phyloP scores from a whole-genome alignment of 2,113 vertebrate genomes.

The Anguilla japonica region DNA sequence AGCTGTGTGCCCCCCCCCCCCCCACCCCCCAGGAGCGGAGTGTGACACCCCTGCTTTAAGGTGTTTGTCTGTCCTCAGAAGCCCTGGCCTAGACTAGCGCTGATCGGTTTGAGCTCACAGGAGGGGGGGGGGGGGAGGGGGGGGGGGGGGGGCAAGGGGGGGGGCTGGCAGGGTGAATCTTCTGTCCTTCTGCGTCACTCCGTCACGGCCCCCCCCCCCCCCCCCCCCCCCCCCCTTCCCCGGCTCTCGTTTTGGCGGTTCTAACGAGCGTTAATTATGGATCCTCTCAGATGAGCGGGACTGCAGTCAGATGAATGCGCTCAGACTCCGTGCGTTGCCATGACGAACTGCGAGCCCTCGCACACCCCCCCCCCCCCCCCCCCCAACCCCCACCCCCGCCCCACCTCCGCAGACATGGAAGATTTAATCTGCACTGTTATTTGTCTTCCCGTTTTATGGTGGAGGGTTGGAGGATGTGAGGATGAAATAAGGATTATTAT shows the following conservation, averaged over 20 bases:
- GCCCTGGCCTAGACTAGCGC: too few relatives aligned
- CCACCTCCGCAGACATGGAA: background rate
- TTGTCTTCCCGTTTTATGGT: background rate
- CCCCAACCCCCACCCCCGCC: too few relatives aligned
- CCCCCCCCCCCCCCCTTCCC: background rate
- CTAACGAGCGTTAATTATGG: constrained; percentile 71
- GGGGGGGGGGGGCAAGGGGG: too few relatives aligned
- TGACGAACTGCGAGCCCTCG: constrained; percentile 23
- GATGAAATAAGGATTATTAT: background rate
- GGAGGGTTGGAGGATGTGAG: background rate
- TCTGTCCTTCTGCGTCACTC: background rate
- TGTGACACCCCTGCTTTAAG: too few relatives aligned
- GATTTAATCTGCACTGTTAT: background rate
- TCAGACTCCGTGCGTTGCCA: constrained; percentile 29
- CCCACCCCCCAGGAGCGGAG: too few relatives aligned
- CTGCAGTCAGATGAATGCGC: constrained; percentile 32
- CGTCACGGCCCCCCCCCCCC: background rate
- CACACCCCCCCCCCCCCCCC: too few relatives aligned
- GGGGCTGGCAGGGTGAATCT: background rate
- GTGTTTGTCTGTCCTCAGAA: background rate
- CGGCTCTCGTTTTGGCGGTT: constrained; percentile 57
- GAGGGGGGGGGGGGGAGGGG: background rate
- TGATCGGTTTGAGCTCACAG: background rate
- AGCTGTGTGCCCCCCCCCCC: too few relatives aligned
- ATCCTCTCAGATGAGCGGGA: constrained; percentile 58